These are phyloP conservation scores for Notechis scutatus DNA, from an alignment of 2,113 vertebrate genomes.

Conservation along the genomic window DNA sequence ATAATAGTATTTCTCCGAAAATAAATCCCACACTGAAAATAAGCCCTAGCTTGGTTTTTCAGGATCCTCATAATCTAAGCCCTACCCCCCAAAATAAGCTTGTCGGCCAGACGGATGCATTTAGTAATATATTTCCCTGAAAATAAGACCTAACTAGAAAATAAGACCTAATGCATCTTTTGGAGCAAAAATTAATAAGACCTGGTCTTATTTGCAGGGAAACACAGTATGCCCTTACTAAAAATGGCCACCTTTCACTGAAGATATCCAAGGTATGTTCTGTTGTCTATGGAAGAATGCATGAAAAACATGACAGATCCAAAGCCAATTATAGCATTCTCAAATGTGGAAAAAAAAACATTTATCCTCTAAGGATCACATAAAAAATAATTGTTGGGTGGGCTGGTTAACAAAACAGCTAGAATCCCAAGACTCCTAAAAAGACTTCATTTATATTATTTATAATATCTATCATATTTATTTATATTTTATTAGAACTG, in stretches of 20 bases:
- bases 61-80: too few relatives aligned
- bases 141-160: too few relatives aligned
- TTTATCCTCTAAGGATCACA: not conserved
- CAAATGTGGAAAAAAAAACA: not conserved
- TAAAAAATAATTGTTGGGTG: not conserved
- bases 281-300: not conserved
- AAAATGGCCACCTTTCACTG: not conserved
- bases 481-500: not conserved
- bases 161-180: too few relatives aligned
- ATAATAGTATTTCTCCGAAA: not conserved
- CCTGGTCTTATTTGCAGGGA: too few relatives aligned
- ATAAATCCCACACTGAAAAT: too few relatives aligned
- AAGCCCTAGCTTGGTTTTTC: too few relatives aligned
- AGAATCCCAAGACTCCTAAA: conserved; percentile 10
- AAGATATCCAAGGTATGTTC: not conserved
- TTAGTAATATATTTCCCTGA: too few relatives aligned
- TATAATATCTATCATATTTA: not conserved
- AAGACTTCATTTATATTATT: not conserved
- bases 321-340: not conserved
- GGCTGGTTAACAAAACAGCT: conserved; percentile 5
- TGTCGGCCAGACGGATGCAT: too few relatives aligned
- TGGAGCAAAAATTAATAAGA: too few relatives aligned
- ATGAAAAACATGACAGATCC: not conserved
- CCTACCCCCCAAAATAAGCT: too few relatives aligned
- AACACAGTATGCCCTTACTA: not conserved